These are phyloP conservation scores for Apodemus speciosus DNA, from an alignment of 2,113 vertebrate species.

Conservation along the genomic window DNA sequence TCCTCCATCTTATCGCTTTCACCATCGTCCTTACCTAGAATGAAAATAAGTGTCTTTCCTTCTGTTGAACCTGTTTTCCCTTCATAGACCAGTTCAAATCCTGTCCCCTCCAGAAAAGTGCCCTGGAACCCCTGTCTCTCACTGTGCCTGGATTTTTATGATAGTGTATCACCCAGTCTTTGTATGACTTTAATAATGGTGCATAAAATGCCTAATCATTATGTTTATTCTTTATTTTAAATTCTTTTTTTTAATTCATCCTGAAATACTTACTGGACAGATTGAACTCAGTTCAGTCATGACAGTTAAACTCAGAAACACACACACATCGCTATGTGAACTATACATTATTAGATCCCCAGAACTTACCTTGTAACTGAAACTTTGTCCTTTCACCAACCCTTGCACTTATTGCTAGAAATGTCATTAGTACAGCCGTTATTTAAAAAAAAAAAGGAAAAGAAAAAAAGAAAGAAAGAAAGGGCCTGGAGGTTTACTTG, in stretches of 20 bases:
- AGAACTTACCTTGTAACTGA: not conserved
- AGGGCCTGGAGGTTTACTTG: not conserved
- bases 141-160: not conserved
- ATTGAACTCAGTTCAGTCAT: not conserved
- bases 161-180: not conserved
- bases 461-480: too few species aligned
- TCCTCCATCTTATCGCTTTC: not conserved
- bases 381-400: not conserved
- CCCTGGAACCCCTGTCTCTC: not conserved
- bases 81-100: not conserved
- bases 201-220: not conserved
- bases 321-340: too few species aligned
- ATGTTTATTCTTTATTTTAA: not conserved
- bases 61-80: not conserved
- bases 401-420: not conserved
- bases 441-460: not conserved
- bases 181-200: not conserved
- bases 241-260: not conserved
- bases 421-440: not conserved
- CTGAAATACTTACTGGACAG: conserved; percentile 8
- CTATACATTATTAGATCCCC: not conserved
- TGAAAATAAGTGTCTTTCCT: not conserved
- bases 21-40: not conserved
- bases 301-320: not conserved
- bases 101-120: not conserved